phyloP scores from a whole-genome alignment of 2,113 vertebrate species.

The Ochotona curzoniae region DNA sequence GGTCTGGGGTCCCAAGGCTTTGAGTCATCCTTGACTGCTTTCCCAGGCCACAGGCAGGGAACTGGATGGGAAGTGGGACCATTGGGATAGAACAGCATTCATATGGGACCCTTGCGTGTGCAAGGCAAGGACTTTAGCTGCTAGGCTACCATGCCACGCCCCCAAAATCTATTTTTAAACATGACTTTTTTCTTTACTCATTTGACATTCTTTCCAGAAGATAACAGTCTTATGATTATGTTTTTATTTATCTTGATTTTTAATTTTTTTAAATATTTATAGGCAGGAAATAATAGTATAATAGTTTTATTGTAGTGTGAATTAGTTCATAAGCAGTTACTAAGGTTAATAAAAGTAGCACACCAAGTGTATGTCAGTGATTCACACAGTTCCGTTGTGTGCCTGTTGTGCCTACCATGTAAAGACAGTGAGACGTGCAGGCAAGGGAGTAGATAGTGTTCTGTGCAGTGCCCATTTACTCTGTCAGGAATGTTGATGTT shows the following conservation, averaged over 20 bases:
- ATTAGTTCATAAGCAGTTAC: neutral
- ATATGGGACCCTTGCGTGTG: too few species aligned
- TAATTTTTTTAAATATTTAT: conserved; percentile 8
- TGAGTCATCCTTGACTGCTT: too few species aligned
- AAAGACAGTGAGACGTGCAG: too few species aligned
- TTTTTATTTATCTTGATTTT: conserved; percentile 7
- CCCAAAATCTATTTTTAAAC: conserved; percentile 39
- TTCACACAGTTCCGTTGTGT: neutral
- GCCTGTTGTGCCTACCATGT: neutral
- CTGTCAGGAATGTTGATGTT: neutral
- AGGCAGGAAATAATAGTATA: conserved; percentile 66
- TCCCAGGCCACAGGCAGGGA: too few species aligned
- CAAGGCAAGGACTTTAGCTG: too few species aligned
- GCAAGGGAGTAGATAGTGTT: too few species aligned
- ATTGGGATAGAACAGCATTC: too few species aligned
- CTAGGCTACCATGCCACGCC: too few species aligned
- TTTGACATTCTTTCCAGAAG: conserved; percentile 52
- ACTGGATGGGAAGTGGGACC: too few species aligned
- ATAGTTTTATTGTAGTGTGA: neutral
- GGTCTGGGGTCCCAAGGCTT: too few species aligned
- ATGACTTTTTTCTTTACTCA: conserved; percentile 7
- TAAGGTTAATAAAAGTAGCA: neutral
- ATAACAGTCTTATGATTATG: neutral
- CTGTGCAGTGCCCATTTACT: neutral
- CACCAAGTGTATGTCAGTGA: too few species aligned